A percentile compares a stretch with the other conserved stretches of the same genome.
Evolutionary conservation across 2,797 vertebrate species (phyloP).

Genomic region (Helostoma temminkii): DNA sequence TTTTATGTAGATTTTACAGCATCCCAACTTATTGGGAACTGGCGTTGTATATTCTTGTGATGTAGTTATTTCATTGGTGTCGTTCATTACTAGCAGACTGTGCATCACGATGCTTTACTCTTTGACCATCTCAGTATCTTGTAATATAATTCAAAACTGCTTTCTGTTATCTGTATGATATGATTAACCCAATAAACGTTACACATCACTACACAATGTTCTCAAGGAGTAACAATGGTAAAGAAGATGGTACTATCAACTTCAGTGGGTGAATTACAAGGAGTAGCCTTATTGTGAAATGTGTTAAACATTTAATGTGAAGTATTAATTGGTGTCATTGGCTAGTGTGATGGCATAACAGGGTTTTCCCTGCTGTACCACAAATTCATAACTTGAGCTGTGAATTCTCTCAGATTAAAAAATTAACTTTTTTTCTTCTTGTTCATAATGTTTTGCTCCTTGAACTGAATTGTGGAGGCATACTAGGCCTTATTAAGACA

Average conservation of each 20-base stretch:
- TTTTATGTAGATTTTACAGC: no score
- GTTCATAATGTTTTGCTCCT: neutral
- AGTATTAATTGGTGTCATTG: constrained; percentile 43
- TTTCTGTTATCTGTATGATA: constrained; percentile 33
- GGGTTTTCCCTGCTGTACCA: constrained; percentile 16
- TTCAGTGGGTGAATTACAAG: constrained; percentile 13
- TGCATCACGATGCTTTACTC: constrained; percentile 23
- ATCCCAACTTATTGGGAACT: no score
- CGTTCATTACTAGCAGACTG: constrained; percentile 18
- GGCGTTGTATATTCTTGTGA: constrained; percentile 63
- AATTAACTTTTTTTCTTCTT: neutral
- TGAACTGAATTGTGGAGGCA: constrained; percentile 1
- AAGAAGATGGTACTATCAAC: constrained; percentile 16
- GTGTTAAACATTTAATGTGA: no score
- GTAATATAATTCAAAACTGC: constrained; percentile 30
- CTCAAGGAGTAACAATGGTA: no score
- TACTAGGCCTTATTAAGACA: neutral
- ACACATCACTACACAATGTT: no score
- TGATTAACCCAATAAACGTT: constrained; percentile 25
- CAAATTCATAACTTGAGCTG: constrained; percentile 37
- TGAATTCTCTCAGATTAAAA: constrained; percentile 34
- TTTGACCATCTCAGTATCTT: constrained; percentile 29
- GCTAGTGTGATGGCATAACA: constrained; percentile 15
- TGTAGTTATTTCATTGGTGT: constrained; percentile 65
- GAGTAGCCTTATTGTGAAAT: constrained; percentile 18